These are phyloP conservation scores for Dynastes grantii DNA, from an alignment of 2,888 invertebrate genomes.

Conservation along the genomic window DNA sequence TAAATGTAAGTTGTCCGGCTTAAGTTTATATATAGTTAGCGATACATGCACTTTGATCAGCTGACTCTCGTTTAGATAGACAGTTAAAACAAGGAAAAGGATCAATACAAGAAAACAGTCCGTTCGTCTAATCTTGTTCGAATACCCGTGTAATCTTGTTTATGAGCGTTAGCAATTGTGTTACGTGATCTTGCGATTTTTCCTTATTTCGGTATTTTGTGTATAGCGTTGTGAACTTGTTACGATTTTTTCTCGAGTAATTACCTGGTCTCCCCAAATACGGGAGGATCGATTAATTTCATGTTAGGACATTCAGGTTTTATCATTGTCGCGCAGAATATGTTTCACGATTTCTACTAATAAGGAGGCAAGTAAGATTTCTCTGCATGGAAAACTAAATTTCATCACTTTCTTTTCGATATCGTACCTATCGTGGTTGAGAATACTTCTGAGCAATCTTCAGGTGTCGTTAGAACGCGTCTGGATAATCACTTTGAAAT, in stretches of 20 bases:
- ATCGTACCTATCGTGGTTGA: not conserved
- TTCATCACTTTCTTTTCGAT: slow-evolving; percentile 19
- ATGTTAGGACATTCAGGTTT: slow-evolving; percentile 29
- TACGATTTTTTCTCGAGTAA: slow-evolving; percentile 28
- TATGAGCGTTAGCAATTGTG: slow-evolving; percentile 23
- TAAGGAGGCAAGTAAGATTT: slow-evolving; percentile 15
- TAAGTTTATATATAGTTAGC: slow-evolving; percentile 32
- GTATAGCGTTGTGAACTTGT: slow-evolving; percentile 16
- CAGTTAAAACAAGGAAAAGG: slow-evolving; percentile 8
- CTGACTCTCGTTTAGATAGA: slow-evolving; percentile 22
- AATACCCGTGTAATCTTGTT: slow-evolving; percentile 26
- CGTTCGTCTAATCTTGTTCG: slow-evolving; percentile 15
- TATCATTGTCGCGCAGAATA: slow-evolving; percentile 16
- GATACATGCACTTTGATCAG: slow-evolving; percentile 26
- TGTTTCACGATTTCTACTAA: slow-evolving; percentile 32
- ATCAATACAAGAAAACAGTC: slow-evolving; percentile 17
- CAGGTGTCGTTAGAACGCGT: too few species aligned
- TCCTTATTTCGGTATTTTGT: slow-evolving; percentile 35
- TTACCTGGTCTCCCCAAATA: slow-evolving; percentile 24
- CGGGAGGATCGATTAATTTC: slow-evolving; percentile 23
- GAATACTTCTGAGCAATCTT: too few species aligned
- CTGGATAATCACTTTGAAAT: too few species aligned
- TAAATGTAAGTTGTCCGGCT: slow-evolving; percentile 20
- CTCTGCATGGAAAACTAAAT: slow-evolving; percentile 19
- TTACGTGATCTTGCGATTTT: slow-evolving; percentile 37